Conservation (phyloP, 2,113 vertebrate genomes). For the Oenanthe oenanthe region DNA sequence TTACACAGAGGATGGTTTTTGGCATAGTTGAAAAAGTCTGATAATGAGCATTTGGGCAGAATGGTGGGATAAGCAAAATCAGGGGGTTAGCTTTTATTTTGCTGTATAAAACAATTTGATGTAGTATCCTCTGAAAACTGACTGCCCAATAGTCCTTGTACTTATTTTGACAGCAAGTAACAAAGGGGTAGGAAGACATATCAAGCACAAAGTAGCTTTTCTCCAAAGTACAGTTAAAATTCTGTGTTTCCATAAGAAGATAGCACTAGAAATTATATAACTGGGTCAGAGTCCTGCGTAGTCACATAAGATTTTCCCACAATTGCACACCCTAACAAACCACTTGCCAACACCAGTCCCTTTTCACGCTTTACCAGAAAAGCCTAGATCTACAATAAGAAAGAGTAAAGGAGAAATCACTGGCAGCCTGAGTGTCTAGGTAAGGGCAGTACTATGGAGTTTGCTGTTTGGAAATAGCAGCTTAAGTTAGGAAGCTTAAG, state of each 20-base stretch:
- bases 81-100: slow-evolving; percentile 32
- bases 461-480: not conserved
- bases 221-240: not conserved
- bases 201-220: not conserved
- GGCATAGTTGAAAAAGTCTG: slow-evolving; percentile 26
- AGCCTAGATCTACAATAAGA: not conserved
- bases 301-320: not conserved
- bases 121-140: not conserved
- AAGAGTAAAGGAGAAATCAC: not conserved
- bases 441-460: not conserved
- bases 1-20: slow-evolving; percentile 32
- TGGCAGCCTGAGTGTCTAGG: no score
- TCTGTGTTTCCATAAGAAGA: not conserved
- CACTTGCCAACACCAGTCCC: not conserved
- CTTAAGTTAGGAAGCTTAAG: not conserved
- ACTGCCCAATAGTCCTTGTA: not conserved
- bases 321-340: not conserved
- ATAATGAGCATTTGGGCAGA: slow-evolving; percentile 29
- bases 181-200: not conserved
- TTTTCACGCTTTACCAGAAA: not conserved
- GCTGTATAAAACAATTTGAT: not conserved
- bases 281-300: not conserved
- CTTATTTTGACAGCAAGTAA: not conserved
- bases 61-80: slow-evolving; percentile 57
- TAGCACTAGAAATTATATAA: not conserved